phyloP scores from a whole-genome alignment of 2,888 invertebrate species.

The Brenthis hecate region DNA sequence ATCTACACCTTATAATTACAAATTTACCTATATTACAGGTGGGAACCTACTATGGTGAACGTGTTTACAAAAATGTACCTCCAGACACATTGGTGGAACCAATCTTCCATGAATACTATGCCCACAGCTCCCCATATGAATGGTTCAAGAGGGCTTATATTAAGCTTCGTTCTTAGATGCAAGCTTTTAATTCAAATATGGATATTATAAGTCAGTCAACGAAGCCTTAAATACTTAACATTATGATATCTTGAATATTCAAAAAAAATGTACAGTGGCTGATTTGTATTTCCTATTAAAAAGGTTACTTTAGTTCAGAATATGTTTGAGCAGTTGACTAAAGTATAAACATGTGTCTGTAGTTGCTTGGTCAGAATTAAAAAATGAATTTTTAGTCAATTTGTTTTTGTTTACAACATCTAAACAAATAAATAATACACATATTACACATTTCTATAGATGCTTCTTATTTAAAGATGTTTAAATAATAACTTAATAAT shows the following conservation, averaged over 20 bases:
- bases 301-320: slow-evolving; percentile 2
- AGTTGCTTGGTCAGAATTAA: slow-evolving; percentile 31
- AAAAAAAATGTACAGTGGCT: neutral
- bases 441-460: too few relatives aligned
- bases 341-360: slow-evolving; percentile 12
- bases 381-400: slow-evolving; percentile 15
- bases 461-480: too few relatives aligned
- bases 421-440: neutral
- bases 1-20: too few relatives aligned
- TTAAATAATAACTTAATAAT: too few relatives aligned
- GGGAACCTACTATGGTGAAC: slow-evolving; percentile 94
- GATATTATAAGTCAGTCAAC: slow-evolving; percentile 25
- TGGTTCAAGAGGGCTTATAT: slow-evolving; percentile 79
- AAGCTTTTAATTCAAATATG: slow-evolving; percentile 22
- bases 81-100: slow-evolving; percentile 85
- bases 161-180: slow-evolving; percentile 78
- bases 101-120: slow-evolving; percentile 86
- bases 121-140: slow-evolving; percentile 81
- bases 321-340: slow-evolving; percentile 10
- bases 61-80: slow-evolving; percentile 87
- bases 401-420: neutral
- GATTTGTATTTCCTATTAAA: slow-evolving; percentile 8
- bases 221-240: neutral
- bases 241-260: neutral
- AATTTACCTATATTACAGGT: slow-evolving; percentile 61